Evolutionary conservation across 2,888 invertebrate genomes (phyloP).

Genomic region (Andrena marginata): DNA sequence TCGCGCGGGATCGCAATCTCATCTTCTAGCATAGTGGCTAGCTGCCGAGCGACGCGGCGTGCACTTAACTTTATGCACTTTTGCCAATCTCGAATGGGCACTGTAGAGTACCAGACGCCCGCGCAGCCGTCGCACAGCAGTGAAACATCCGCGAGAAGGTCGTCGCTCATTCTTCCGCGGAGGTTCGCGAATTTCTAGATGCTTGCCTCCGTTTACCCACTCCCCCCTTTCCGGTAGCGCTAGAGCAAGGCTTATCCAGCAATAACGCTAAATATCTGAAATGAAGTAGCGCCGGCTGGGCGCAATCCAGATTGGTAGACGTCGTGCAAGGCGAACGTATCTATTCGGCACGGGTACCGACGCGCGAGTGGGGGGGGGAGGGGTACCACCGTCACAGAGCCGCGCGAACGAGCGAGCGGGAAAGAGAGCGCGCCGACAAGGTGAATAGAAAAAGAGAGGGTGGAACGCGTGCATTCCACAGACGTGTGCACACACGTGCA

Average conservation of each 20-base stretch:
- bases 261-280: conserved; percentile 67
- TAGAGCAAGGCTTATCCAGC: conserved; percentile 25
- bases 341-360: conserved; percentile 39
- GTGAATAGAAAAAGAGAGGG: background rate
- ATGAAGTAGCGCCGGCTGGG: conserved; percentile 53
- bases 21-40: conserved; percentile 18
- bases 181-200: conserved; percentile 11
- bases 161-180: conserved; percentile 7
- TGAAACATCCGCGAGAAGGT: conserved; percentile 1
- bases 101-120: conserved; percentile 3
- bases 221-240: too few species aligned
- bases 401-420: conserved; percentile 23
- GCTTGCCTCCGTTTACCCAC: background rate
- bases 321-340: conserved; percentile 47
- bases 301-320: conserved; percentile 68
- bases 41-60: conserved; percentile 11
- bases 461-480: conserved; percentile 43
- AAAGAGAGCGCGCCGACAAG: background rate
- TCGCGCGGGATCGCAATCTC: conserved; percentile 22
- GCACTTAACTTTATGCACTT: conserved; percentile 40
- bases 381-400: background rate
- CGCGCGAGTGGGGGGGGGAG: too few species aligned
- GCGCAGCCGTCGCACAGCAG: background rate
- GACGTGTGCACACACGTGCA: conserved; percentile 39
- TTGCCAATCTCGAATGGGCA: conserved; percentile 34